Conservation (phyloP, 2,113 vertebrate genomes). For the Procavia capensis region DNA sequence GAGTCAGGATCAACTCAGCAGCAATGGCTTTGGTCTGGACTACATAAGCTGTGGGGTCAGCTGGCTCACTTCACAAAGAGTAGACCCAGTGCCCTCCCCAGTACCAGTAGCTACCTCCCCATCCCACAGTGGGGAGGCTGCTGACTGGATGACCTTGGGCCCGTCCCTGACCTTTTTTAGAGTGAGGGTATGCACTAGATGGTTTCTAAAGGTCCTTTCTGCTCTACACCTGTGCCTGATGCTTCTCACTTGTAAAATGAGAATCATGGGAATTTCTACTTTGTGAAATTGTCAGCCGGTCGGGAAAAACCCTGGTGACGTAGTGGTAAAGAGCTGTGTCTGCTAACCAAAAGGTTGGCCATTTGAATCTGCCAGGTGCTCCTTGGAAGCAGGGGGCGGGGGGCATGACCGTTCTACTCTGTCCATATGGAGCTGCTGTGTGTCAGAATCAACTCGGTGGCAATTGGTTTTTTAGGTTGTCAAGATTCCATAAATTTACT, state of each 20-base stretch:
- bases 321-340: too few species aligned
- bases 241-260: neutral
- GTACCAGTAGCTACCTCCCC: neutral
- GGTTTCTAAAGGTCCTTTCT: neutral
- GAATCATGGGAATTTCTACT: neutral
- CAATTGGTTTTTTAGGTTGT: too few species aligned
- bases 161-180: neutral
- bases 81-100: too few species aligned
- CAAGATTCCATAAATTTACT: neutral
- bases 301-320: too few species aligned
- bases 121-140: neutral
- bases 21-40: too few species aligned
- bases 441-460: too few species aligned
- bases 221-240: neutral
- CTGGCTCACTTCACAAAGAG: neutral
- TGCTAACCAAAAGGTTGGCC: too few species aligned
- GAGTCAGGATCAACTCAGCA: too few species aligned
- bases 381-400: too few species aligned
- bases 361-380: too few species aligned
- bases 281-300: neutral
- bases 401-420: too few species aligned
- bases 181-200: neutral
- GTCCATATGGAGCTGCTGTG: too few species aligned
- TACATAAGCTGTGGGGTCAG: neutral
- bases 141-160: neutral